These are phyloP conservation scores for Drosophila ercepeae DNA, from an alignment of 1,140 invertebrate genomes.

Conservation along the genomic window DNA sequence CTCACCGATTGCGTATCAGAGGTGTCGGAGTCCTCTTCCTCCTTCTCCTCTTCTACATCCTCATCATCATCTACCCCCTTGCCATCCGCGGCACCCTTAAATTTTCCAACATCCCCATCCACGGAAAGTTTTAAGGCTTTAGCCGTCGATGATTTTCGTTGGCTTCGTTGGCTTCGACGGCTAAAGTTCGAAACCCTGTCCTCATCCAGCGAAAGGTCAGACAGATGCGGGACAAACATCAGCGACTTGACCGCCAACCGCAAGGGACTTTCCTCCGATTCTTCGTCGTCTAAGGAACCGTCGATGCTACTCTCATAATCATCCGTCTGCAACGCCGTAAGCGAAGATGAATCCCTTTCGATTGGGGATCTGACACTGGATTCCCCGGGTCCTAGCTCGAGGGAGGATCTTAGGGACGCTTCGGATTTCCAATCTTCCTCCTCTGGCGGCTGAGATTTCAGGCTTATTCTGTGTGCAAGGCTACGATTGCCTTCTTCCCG, in stretches of 20 bases:
- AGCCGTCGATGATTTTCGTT: neutral
- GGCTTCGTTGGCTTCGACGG: neutral
- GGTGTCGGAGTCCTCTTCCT: neutral
- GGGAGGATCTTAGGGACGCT: too few species aligned
- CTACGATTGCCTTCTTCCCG: neutral
- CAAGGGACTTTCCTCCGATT: neutral
- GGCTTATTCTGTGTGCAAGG: too few species aligned
- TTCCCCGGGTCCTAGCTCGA: too few species aligned
- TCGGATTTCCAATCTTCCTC: neutral
- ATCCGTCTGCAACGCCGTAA: too few species aligned
- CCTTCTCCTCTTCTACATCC: neutral
- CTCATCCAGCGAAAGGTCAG: conserved; percentile 4
- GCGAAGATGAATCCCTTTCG: too few species aligned
- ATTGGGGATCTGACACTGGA: too few species aligned
- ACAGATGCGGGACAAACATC: conserved; percentile 21
- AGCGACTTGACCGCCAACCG: neutral
- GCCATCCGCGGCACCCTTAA: neutral
- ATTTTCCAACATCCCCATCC: neutral
- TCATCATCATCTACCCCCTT: neutral
- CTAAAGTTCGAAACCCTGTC: neutral
- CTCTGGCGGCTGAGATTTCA: too few species aligned
- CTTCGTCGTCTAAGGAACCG: neutral
- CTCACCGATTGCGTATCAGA: too few species aligned
- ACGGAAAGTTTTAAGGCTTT: neutral
- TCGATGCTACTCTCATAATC: neutral